Conservation (phyloP, 1,140 invertebrate genomes). For the Lepidurus couesii region DNA sequence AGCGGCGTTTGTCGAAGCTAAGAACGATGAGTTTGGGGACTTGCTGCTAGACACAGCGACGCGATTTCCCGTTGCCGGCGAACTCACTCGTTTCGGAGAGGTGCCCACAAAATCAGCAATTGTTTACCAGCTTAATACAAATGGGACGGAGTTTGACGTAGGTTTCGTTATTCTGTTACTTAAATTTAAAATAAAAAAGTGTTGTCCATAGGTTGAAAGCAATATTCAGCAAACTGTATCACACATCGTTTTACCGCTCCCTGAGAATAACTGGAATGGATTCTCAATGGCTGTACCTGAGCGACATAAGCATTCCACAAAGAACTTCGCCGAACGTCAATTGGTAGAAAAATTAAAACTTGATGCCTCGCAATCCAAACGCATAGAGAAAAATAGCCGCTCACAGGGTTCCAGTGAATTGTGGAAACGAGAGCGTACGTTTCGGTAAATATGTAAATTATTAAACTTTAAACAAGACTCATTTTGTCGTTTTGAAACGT, state of each 20-base stretch:
- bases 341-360: constrained; percentile 11
- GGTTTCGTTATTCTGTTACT: constrained; percentile 10
- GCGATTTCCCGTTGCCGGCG: neutral
- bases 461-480: neutral
- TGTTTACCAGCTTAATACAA: constrained; percentile 15
- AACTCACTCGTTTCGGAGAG: constrained; percentile 24
- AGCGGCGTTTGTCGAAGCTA: neutral
- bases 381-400: constrained; percentile 24
- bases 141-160: constrained; percentile 12
- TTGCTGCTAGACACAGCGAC: neutral
- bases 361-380: constrained; percentile 2
- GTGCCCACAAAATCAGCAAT: neutral
- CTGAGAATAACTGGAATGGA: constrained; percentile 17
- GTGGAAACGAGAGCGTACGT: neutral
- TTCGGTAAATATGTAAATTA: neutral
- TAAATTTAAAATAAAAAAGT: neutral
- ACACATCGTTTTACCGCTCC: neutral
- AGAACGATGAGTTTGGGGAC: constrained; percentile 19
- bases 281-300: constrained; percentile 6
- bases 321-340: constrained; percentile 4
- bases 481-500: neutral
- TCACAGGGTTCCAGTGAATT: neutral
- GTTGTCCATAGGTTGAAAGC: neutral
- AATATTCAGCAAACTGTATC: neutral
- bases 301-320: neutral